Evolutionary conservation across 2,888 invertebrate genomes (phyloP).

Genomic region (Teleogryllus oceanicus): DNA sequence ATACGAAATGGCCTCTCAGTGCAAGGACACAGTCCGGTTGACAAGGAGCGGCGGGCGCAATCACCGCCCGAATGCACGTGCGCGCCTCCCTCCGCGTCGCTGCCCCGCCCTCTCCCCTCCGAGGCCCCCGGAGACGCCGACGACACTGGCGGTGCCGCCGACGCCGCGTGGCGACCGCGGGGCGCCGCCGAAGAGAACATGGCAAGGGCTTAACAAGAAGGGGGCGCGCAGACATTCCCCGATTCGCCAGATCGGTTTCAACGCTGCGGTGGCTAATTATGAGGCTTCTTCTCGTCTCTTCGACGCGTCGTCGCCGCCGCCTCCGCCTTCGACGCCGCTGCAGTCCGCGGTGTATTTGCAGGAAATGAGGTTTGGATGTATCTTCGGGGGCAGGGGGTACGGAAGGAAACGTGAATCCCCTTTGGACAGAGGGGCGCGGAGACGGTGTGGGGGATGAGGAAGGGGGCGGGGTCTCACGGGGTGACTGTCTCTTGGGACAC

Average conservation of each 20-base stretch:
- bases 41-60: no score
- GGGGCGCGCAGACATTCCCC: neutral
- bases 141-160: neutral
- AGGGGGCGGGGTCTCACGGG: neutral
- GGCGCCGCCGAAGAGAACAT: neutral
- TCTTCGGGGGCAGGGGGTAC: neutral
- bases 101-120: neutral
- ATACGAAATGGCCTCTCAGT: no score
- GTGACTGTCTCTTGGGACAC: neutral
- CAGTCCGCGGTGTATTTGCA: neutral
- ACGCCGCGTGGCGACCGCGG: neutral
- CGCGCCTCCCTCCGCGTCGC: neutral
- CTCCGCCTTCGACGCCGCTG: neutral
- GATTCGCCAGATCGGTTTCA: constrained; percentile 10
- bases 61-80: no score
- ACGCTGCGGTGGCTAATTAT: neutral
- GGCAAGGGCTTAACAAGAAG: neutral
- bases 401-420: neutral
- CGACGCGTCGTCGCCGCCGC: neutral
- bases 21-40: no score
- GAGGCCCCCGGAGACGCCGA: neutral
- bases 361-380: neutral
- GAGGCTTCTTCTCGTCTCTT: neutral
- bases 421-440: neutral
- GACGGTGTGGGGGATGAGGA: neutral